Conservation (phyloP, 1,140 invertebrate species). For the Thaumatotibia leucotreta region DNA sequence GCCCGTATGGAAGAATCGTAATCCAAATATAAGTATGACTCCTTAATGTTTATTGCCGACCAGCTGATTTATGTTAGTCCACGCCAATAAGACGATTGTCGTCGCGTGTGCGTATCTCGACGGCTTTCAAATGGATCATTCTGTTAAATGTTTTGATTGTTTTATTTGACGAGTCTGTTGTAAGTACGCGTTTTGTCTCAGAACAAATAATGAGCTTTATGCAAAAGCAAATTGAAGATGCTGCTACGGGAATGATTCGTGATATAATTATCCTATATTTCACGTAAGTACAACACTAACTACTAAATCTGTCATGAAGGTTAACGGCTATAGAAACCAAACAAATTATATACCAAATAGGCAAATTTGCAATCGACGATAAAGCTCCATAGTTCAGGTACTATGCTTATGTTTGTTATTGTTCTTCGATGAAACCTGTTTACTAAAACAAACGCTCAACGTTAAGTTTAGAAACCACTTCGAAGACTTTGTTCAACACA, state of each 20-base stretch:
- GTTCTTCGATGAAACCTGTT: background rate
- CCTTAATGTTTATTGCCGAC: background rate
- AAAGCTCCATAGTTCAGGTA: background rate
- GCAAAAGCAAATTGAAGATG: background rate
- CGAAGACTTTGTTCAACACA: background rate
- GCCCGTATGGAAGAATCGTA: background rate
- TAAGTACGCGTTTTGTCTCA: background rate
- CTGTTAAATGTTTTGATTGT: background rate
- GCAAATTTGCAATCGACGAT: too few relatives aligned
- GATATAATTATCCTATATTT: too few relatives aligned
- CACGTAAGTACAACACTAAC: too few relatives aligned
- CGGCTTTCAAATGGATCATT: background rate
- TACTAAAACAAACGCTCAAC: background rate
- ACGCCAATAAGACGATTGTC: slow-evolving; percentile 5
- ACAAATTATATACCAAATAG: background rate
- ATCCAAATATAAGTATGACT: background rate
- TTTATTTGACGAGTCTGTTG: background rate
- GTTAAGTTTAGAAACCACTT: slow-evolving; percentile 3
- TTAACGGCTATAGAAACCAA: too few relatives aligned
- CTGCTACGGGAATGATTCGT: background rate
- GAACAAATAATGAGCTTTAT: background rate
- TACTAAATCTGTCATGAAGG: too few relatives aligned
- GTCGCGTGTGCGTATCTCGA: background rate
- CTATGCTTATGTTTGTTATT: background rate
- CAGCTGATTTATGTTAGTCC: slow-evolving; percentile 1